phyloP scores from a whole-genome alignment of 2,113 vertebrate genomes.

The Pitta sordida region DNA sequence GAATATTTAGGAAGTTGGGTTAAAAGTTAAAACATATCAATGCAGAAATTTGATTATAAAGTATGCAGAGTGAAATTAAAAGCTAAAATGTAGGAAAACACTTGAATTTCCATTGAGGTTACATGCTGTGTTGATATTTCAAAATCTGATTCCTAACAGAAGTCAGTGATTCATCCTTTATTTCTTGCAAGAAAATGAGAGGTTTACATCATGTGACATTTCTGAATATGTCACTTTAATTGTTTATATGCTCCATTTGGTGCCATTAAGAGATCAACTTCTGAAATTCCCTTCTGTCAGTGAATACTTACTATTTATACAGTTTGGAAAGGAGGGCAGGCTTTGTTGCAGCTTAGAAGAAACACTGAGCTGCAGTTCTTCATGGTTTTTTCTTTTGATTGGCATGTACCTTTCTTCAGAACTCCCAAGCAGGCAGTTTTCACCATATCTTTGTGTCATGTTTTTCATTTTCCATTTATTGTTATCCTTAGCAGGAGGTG shows the following conservation, averaged over 20 bases:
- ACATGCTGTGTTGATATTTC: neutral
- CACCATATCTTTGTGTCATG: neutral
- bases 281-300: constrained; percentile 11
- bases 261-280: constrained; percentile 32
- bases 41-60: neutral
- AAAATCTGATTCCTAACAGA: neutral
- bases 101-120: neutral
- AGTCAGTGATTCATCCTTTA: constrained; percentile 16
- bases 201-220: neutral
- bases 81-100: neutral
- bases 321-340: neutral
- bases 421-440: neutral
- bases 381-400: neutral
- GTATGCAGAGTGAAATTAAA: neutral
- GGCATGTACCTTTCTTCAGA: neutral
- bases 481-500: neutral
- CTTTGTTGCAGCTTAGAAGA: neutral
- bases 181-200: neutral
- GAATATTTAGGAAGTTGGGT: neutral
- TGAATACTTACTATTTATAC: neutral
- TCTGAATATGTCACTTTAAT: too few relatives aligned
- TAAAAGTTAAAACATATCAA: neutral
- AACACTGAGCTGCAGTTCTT: neutral
- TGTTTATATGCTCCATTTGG: constrained; percentile 19
- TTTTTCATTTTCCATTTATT: neutral